Evolutionary conservation across 2,888 invertebrate genomes (phyloP), one percentile per base, ranked within the genome.

Genomic region (Drosophila picticornis): DNA sequence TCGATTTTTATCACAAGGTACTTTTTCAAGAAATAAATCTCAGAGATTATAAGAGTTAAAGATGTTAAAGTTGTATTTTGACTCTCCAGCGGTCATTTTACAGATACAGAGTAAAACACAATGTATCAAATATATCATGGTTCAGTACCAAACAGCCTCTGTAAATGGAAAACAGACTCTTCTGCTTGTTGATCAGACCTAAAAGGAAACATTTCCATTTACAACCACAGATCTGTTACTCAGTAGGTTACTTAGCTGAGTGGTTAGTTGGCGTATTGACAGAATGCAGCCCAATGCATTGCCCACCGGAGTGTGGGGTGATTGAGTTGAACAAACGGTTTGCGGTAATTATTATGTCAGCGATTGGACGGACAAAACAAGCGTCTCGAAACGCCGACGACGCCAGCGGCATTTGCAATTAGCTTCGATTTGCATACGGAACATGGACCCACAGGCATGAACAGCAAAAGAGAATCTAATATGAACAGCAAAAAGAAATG

Each of bases 361-460:
- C 70, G 65, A 66, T 32, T 31, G n/a, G 6, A 19, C 29, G 80
- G 68, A 68, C 76, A 77, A 60, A 71, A 62, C 70, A 63, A 71
- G 57, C 63, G 68, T 68, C 80, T 58, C 11, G 68, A 72, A 65
- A 68, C 66, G 77, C 72, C 59, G 62, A 71, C 77, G 60, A 84
- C 88, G 84, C 84, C 90, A 84, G 77, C 75, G 77, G 88, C 88
- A 88, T 84, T 88, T 85, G 70, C 83, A 85, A 85, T 85, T 88
- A 90, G 83, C 83, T 71, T 55, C 31, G 57, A 80, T 80, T 83
- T 72, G 72, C 88, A 83, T 81, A 61, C 52, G 66, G 46, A 40
- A 53, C 59, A 40, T 48, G 27, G 9, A 22, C 22, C 11, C 40
- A 11, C n/a, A 11, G 59, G 40, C 65, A 52, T 40, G 46, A 58